phyloP scores from a whole-genome alignment of 2,797 vertebrate genomes.

The Spinus olivaceus region DNA sequence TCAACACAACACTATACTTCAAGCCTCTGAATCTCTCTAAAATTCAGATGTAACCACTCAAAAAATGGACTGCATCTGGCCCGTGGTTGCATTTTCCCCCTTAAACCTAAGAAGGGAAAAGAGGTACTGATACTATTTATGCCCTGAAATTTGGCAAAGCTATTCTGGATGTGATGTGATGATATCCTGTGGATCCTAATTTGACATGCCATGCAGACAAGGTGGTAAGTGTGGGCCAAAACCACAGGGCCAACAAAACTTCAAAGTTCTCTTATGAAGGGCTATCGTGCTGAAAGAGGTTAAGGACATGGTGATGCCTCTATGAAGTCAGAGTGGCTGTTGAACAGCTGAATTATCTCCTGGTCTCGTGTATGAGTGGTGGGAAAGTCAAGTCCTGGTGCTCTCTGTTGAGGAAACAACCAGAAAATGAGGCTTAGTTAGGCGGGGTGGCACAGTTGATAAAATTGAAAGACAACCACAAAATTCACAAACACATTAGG shows the following conservation, averaged over 20 bases:
- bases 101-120: neutral
- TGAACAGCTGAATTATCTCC: neutral
- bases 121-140: neutral
- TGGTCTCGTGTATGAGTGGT: neutral
- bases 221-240: neutral
- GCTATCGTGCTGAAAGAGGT: neutral
- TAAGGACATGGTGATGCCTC: neutral
- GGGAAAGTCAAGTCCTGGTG: neutral
- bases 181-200: neutral
- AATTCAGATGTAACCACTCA: neutral
- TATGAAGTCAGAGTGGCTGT: neutral
- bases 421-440: neutral
- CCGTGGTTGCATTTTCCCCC: neutral
- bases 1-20: neutral
- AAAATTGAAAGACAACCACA: neutral
- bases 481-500: neutral
- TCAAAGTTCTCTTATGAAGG: neutral
- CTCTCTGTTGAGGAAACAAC: neutral
- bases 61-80: neutral
- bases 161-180: neutral
- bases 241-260: neutral
- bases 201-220: neutral
- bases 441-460: neutral
- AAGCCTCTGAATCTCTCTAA: neutral
- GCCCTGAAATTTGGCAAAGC: neutral